These are phyloP conservation scores for Pyrocoelia pectoralis DNA, from an alignment of 2,888 invertebrate genomes.

Conservation along the genomic window DNA sequence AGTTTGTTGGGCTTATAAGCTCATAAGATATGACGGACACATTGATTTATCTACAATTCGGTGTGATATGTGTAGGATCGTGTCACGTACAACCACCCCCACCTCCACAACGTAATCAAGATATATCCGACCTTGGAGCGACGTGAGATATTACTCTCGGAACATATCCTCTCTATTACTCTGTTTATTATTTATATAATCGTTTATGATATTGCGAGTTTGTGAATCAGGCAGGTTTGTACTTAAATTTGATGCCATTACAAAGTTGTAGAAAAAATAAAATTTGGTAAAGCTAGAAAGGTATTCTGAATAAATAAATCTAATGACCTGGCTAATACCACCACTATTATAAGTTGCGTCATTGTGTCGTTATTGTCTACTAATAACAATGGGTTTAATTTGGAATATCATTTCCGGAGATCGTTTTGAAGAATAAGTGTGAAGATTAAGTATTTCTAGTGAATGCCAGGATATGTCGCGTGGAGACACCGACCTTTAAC, in stretches of 20 bases:
- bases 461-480: constrained; percentile 38
- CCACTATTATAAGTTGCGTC: constrained; percentile 31
- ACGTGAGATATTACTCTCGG: constrained; percentile 56
- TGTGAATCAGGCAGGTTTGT: constrained; percentile 35
- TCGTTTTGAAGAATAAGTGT: constrained; percentile 37
- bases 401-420: constrained; percentile 44
- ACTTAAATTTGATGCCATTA: not conserved
- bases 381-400: constrained; percentile 40
- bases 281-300: not conserved
- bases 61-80: constrained; percentile 58
- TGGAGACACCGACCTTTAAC: constrained; percentile 36
- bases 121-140: constrained; percentile 59
- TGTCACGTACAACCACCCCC: constrained; percentile 52
- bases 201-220: constrained; percentile 53
- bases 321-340: constrained; percentile 26
- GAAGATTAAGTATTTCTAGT: constrained; percentile 29
- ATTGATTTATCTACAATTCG: constrained; percentile 58
- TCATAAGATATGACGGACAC: constrained; percentile 54
- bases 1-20: constrained; percentile 47
- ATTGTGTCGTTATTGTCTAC: constrained; percentile 30
- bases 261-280: too few relatives aligned
- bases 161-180: constrained; percentile 55
- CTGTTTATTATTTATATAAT: constrained; percentile 55
- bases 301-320: constrained; percentile 10
- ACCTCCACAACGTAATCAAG: constrained; percentile 55